phyloP scores from a whole-genome alignment of 2,797 vertebrate genomes.

The Notolabrus celidotus region DNA sequence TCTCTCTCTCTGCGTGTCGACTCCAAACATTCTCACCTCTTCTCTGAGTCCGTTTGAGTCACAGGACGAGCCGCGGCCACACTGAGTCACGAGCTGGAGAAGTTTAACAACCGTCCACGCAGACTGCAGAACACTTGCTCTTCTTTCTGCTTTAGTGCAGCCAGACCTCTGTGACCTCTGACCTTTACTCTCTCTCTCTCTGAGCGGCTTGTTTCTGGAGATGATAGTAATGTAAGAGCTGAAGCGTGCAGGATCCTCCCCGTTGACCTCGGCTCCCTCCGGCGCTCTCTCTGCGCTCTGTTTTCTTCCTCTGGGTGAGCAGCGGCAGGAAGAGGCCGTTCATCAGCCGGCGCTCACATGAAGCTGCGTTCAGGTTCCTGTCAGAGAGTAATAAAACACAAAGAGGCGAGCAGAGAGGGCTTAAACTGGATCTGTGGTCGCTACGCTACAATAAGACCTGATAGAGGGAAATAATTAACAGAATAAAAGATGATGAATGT shows the following conservation, averaged over 20 bases:
- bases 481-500: constrained; percentile 26
- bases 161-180: constrained; percentile 6
- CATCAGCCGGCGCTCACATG: constrained; percentile 9
- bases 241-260: background rate
- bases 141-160: background rate
- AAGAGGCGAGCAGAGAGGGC: background rate
- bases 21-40: too few relatives aligned
- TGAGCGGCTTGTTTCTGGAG: background rate
- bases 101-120: background rate
- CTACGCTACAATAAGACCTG: too few relatives aligned
- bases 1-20: background rate
- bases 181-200: background rate
- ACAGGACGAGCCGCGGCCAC: constrained; percentile 30
- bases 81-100: constrained; percentile 2
- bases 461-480: constrained; percentile 22
- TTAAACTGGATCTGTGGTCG: too few relatives aligned
- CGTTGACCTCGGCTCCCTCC: constrained; percentile 10
- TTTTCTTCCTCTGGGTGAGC: background rate
- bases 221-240: background rate
- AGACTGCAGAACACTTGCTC: background rate
- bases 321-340: too few relatives aligned
- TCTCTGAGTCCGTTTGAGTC: background rate
- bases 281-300: background rate
- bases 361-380: background rate
- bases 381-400: constrained; percentile 35